Conservation (phyloP, 1,140 invertebrate species). For the Lepidotrigona ventralis region DNA sequence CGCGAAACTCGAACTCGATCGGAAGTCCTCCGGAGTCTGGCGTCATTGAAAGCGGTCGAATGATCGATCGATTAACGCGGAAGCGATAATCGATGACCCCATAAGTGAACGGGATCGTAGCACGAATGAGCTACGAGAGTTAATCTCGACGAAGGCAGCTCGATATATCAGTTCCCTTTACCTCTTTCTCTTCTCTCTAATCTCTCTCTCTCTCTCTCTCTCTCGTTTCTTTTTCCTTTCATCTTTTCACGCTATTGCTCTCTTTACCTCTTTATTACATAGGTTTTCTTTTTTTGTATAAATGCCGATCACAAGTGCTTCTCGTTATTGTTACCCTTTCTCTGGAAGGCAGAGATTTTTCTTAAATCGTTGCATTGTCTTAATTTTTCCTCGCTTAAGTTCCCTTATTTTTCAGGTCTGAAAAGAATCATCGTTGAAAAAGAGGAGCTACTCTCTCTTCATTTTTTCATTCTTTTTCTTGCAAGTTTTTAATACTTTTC, state of each 20-base stretch:
- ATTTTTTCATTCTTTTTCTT: not conserved
- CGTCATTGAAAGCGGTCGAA: conserved; percentile 6
- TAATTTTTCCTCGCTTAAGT: not conserved
- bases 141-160: conserved; percentile 64
- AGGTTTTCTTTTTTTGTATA: not conserved
- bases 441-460: not conserved
- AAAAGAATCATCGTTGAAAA: conserved; percentile 54
- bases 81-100: conserved; percentile 48
- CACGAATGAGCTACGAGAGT: conserved; percentile 49
- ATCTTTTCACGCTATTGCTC: not conserved
- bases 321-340: conserved; percentile 18
- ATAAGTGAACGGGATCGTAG: conserved; percentile 45
- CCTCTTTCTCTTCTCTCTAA: not conserved
- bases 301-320: not conserved
- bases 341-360: no score
- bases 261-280: not conserved
- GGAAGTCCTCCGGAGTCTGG: not conserved
- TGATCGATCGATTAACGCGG: conserved; percentile 54
- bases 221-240: not conserved
- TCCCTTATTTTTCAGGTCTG: no score
- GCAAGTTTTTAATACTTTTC: no score
- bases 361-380: not conserved
- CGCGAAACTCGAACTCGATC: not conserved
- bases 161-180: conserved; percentile 64
- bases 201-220: not conserved